phyloP scores from a whole-genome alignment of 2,888 invertebrate genomes.

The Agapostemon virescens region DNA sequence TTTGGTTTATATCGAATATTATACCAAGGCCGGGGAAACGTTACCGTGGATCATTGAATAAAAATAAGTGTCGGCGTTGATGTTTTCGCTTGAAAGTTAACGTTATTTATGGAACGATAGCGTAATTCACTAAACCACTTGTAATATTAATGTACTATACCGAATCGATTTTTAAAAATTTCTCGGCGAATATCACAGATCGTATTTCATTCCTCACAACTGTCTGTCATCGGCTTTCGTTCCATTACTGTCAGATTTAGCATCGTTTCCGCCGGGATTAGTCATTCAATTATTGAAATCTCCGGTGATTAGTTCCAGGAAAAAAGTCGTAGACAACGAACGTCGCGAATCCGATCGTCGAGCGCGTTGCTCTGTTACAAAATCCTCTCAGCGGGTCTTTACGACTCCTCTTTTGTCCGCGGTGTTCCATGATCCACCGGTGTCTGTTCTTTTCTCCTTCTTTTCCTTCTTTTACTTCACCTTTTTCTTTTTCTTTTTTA shows the following conservation, averaged over 20 bases:
- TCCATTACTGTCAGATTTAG: constrained; percentile 1
- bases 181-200: background rate
- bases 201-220: background rate
- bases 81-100: background rate
- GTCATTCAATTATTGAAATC: constrained; percentile 10
- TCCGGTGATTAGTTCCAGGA: constrained; percentile 11
- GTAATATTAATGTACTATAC: background rate
- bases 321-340: constrained; percentile 23
- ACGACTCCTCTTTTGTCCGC: constrained; percentile 48
- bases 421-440: constrained; percentile 28
- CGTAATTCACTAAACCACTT: background rate
- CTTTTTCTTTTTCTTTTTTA: constrained; percentile 5
- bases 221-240: background rate
- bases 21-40: background rate
- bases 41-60: background rate
- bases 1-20: background rate
- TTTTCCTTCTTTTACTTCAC: background rate
- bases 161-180: background rate
- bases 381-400: constrained; percentile 39
- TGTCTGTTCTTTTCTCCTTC: background rate
- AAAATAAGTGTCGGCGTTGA: background rate
- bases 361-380: constrained; percentile 21
- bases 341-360: constrained; percentile 39
- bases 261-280: constrained; percentile 16
- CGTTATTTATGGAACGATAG: too few relatives aligned